A percentile compares a stretch with the other conserved stretches of the same genome.
These are phyloP conservation scores for Apodemia zela DNA, from an alignment of 2,888 invertebrate genomes.

Conservation along the genomic window DNA sequence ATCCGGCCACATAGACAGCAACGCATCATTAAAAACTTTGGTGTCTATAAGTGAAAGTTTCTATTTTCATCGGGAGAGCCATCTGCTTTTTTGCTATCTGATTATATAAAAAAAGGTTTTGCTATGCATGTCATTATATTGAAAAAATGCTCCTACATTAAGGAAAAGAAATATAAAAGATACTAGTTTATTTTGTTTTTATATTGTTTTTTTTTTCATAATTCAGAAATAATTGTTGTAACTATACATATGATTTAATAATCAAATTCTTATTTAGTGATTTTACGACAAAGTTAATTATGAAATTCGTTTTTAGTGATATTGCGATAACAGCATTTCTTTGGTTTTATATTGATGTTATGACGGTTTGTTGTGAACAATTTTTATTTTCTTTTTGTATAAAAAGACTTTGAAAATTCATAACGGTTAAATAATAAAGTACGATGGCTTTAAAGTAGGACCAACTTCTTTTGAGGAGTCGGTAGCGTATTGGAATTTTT, in stretches of 20 bases:
- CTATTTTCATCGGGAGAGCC: too few species aligned
- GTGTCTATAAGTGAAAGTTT: too few species aligned
- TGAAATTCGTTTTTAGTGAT: conserved; percentile 3
- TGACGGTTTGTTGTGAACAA: neutral
- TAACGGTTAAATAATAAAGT: neutral
- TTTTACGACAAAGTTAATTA: conserved; percentile 3
- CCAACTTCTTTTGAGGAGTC: neutral
- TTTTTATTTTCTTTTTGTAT: neutral
- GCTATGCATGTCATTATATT: too few species aligned
- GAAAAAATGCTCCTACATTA: too few species aligned
- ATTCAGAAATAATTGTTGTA: neutral
- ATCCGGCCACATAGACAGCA: too few species aligned
- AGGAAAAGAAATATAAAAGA: too few species aligned
- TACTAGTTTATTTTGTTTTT: too few species aligned
- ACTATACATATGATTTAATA: neutral
- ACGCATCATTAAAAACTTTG: too few species aligned
- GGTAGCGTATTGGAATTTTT: too few species aligned
- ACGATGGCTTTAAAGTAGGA: neutral
- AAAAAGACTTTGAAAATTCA: neutral
- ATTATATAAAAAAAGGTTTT: too few species aligned
- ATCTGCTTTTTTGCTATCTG: too few species aligned
- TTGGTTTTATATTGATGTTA: neutral
- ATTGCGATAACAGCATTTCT: neutral
- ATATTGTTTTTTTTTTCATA: neutral
- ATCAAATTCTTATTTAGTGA: neutral